Conservation (phyloP, 2,888 invertebrate species). For the Agriopis leucophaearia region DNA sequence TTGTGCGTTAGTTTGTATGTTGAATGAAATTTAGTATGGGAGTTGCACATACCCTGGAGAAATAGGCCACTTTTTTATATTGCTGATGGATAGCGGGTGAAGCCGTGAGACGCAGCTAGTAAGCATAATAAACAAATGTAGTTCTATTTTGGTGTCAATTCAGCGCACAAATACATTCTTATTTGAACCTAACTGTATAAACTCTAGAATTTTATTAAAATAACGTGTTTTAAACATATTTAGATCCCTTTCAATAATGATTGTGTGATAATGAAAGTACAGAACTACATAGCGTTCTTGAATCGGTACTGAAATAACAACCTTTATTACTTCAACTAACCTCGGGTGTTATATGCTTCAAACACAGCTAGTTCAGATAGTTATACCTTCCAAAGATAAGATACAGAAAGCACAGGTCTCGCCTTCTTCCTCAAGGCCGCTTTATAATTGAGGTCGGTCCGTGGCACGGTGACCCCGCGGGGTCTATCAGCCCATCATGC, state of each 20-base stretch:
- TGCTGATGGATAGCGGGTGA: too few relatives aligned
- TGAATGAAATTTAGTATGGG: too few relatives aligned
- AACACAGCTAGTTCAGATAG: background rate
- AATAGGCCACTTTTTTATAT: too few relatives aligned
- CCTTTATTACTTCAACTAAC: background rate
- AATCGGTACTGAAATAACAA: too few relatives aligned
- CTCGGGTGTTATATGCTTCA: background rate
- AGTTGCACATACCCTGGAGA: too few relatives aligned
- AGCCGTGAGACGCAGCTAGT: too few relatives aligned
- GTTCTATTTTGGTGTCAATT: background rate
- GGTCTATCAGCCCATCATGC: constrained; percentile 11
- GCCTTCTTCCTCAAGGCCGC: constrained; percentile 9
- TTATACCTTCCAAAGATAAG: constrained; percentile 2
- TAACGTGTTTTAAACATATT: background rate
- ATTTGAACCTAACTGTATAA: background rate
- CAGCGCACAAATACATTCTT: background rate
- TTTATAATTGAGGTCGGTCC: constrained; percentile 10
- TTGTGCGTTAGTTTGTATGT: too few relatives aligned
- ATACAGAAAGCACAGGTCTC: background rate
- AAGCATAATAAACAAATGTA: background rate
- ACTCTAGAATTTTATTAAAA: background rate
- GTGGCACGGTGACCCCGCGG: constrained; percentile 18
- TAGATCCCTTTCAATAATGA: too few relatives aligned
- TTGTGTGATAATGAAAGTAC: too few relatives aligned
- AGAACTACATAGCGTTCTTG: too few relatives aligned